phyloP scores from a whole-genome alignment of 2,113 vertebrate species.

The Cyanoliseus patagonus region DNA sequence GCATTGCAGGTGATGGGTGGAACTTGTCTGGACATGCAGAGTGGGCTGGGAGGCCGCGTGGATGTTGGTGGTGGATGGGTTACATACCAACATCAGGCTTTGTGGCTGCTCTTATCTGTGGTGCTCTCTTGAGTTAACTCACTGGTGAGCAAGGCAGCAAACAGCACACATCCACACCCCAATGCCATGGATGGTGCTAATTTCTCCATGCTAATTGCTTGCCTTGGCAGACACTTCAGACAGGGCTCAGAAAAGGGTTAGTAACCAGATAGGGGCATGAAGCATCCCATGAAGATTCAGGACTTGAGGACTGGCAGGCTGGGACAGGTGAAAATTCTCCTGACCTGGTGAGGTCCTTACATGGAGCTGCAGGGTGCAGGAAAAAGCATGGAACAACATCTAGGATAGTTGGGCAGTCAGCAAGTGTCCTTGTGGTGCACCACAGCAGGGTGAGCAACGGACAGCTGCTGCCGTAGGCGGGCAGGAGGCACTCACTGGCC shows the following conservation, averaged over 20 bases:
- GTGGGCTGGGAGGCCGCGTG: background rate
- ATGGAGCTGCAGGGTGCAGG: background rate
- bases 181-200: rapidly evolving
- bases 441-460: background rate
- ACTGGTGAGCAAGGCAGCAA: background rate
- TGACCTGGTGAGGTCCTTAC: background rate
- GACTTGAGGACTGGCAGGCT: background rate
- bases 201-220: background rate
- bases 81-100: background rate
- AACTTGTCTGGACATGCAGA: background rate
- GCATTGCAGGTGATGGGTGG: background rate
- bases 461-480: background rate
- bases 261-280: background rate
- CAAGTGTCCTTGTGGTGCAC: background rate
- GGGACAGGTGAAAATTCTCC: background rate
- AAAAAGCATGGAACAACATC: background rate
- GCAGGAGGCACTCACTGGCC: background rate
- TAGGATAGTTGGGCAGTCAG: background rate
- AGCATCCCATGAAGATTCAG: background rate
- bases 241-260: background rate
- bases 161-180: background rate
- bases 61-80: background rate
- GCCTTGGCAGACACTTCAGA: background rate
- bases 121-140: background rate
- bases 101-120: background rate